Base-by-base conservation (phyloP, 1,140 invertebrate species). In the Psilanteris sp. region DNA sequence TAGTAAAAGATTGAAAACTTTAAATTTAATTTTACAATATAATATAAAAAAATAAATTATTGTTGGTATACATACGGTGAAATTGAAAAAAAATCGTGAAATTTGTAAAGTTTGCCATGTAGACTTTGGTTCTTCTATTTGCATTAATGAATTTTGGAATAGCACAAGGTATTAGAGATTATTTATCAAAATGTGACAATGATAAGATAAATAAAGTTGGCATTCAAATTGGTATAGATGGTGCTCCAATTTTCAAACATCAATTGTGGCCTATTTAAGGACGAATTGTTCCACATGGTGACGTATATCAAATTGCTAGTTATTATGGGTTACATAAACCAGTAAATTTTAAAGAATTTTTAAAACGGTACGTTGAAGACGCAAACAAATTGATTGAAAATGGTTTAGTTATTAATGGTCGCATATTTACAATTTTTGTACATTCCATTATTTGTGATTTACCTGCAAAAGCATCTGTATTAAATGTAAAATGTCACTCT, bases 231-330 rank as follows among this genome's bases (percentile, higher is more conserved):
- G 22, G 32, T 10, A 14, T 36, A 11, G 46, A 32, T 20, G 46
- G 46, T 1, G 18, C 32, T 11, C 31, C 46, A 7, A 2, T 52
- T n/a, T 9, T 1, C 29, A 24, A 55, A 6, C 27, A 39, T 7
- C 50, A 57, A 8, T 31, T 62, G 9, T 62, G 59, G 59, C 59
- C 59, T 18, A 64, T 43, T 10, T 4, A 52, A 31, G 59, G 44
- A 11, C 24, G 29, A 22, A 10, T 64, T 1, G 1, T 29, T 13
- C 32, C 44, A 16, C 14, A 32, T 26, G 37, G 26, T 7, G 18
- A 50, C 16, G 22, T 64, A 7, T 71, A 61, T 39, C 15, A 27
- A 26, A 71, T 71, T 32, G 66, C 10, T 1, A 37, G 34, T 32
- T 61, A 29, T 37, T 48, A 20, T 34, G 66, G 54, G 4, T 8